phyloP scores from a whole-genome alignment of 2,797 vertebrate genomes.

The Falco concolor region DNA sequence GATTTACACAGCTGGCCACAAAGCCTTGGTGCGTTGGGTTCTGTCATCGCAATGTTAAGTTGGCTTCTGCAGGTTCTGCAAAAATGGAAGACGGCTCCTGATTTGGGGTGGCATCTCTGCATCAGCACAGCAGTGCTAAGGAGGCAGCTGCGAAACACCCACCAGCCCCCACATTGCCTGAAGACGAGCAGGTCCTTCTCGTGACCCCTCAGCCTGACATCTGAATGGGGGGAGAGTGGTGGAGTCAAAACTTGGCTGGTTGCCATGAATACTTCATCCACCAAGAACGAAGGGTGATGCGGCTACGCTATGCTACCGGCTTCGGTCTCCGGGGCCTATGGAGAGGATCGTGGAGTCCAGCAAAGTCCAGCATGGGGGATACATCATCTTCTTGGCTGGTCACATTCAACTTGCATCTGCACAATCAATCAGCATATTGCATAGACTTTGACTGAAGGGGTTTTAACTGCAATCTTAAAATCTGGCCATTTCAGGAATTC shows the following conservation, averaged over 20 bases:
- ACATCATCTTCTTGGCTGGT: not conserved
- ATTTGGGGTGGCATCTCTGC: not conserved
- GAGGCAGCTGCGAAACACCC: not conserved
- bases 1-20: not conserved
- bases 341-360: not conserved
- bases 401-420: slow-evolving; percentile 26
- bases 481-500: slow-evolving; percentile 64
- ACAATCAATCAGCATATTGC: slow-evolving; percentile 39
- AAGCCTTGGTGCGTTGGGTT: not conserved
- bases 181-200: not conserved
- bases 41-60: not conserved
- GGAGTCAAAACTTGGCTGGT: not conserved
- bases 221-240: too few species aligned
- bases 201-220: not conserved
- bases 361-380: not conserved
- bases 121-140: not conserved
- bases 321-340: not conserved
- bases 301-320: not conserved
- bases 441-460: slow-evolving; percentile 45
- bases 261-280: not conserved
- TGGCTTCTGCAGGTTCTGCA: not conserved
- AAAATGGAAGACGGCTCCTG: not conserved
- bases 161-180: not conserved
- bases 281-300: not conserved
- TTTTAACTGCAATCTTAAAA: slow-evolving; percentile 58